Evolutionary conservation across 2,113 vertebrate species (phyloP).

Genomic region (Brienomyrus brachyistius): DNA sequence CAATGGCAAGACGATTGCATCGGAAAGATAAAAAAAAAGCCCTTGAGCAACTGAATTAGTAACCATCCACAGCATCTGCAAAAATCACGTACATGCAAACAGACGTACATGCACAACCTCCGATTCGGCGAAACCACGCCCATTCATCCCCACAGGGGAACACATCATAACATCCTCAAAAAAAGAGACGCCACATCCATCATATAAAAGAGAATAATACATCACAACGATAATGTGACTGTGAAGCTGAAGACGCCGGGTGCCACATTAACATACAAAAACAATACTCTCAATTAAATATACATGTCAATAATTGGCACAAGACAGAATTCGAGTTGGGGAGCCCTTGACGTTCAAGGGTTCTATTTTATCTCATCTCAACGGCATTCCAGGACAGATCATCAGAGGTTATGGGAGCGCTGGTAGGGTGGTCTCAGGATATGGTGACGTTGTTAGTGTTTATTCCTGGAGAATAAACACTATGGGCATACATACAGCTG

Average conservation of each 20-base stretch:
- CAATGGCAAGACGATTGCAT: background rate
- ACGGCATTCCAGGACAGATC: slow-evolving; percentile 21
- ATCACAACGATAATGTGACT: slow-evolving; percentile 41
- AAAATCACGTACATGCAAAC: slow-evolving; percentile 12
- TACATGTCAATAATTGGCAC: slow-evolving; percentile 53
- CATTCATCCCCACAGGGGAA: slow-evolving; percentile 31
- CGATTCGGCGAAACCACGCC: slow-evolving; percentile 22
- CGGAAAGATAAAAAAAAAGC: background rate
- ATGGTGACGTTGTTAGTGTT: background rate
- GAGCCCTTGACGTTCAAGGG: background rate
- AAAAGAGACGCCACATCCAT: slow-evolving; percentile 33
- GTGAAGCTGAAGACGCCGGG: slow-evolving; percentile 43
- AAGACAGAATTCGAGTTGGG: slow-evolving; percentile 28
- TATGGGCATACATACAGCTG: too few relatives aligned
- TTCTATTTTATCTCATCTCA: background rate
- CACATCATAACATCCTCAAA: slow-evolving; percentile 43
- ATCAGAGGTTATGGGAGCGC: background rate
- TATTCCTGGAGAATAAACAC: background rate
- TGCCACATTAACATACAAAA: slow-evolving; percentile 42
- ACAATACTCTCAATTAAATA: slow-evolving; percentile 56
- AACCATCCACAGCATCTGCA: background rate
- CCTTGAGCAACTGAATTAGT: background rate
- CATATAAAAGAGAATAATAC: slow-evolving; percentile 59
- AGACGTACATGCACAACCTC: background rate
- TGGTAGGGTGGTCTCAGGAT: background rate